These are phyloP conservation scores for Lysiphlebus fabarum DNA, from an alignment of 1,140 invertebrate genomes.

Conservation along the genomic window DNA sequence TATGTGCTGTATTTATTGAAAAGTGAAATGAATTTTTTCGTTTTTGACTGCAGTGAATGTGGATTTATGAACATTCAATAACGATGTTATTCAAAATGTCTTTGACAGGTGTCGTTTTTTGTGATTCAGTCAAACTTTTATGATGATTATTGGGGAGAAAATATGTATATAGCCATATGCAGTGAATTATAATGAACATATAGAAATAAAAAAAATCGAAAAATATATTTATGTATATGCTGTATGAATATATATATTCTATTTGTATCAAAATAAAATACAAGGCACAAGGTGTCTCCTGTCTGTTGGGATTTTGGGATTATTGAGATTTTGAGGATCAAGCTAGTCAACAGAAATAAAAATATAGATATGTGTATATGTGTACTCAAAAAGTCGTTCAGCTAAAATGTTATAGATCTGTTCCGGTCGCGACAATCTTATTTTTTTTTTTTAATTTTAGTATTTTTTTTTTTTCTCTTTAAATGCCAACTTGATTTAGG, in stretches of 20 bases:
- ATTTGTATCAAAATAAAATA: constrained; percentile 1
- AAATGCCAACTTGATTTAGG: constrained; percentile 3
- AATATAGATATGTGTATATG: neutral
- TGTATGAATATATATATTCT: constrained; percentile 36
- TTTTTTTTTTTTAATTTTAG: neutral
- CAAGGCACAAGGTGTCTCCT: constrained; percentile 33
- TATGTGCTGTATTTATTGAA: no score
- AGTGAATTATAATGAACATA: constrained; percentile 25
- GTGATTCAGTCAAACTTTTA: neutral
- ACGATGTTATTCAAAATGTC: no score
- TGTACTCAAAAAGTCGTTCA: no score
- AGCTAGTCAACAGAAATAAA: neutral
- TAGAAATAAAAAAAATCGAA: constrained; percentile 24
- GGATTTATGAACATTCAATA: no score
- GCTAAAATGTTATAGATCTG: no score
- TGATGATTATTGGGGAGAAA: constrained; percentile 9
- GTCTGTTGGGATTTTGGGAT: constrained; percentile 31
- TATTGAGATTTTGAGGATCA: neutral
- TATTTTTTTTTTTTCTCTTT: neutral
- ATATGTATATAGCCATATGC: neutral
- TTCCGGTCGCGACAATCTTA: neutral
- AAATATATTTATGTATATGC: neutral
- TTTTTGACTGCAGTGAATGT: no score
- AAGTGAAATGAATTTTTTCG: no score
- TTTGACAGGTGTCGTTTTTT: no score